These are phyloP conservation scores for Stigmatopora nigra DNA, from an alignment of 2,113 vertebrate genomes.

Conservation along the genomic window DNA sequence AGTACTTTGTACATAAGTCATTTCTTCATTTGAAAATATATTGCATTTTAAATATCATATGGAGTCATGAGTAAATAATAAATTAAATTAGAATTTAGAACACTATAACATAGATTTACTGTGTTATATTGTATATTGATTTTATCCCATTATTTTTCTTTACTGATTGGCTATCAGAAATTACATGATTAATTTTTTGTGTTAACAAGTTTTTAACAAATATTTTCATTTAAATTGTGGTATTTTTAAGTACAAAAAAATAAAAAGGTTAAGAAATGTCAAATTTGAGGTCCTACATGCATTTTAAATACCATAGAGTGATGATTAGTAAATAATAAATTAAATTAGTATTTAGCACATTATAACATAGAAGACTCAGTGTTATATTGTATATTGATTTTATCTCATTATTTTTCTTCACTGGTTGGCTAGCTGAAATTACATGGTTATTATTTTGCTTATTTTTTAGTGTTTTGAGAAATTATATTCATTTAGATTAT, in stretches of 20 bases:
- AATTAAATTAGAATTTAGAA: background rate
- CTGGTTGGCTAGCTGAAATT: background rate
- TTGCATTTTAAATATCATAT: background rate
- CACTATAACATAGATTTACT: background rate
- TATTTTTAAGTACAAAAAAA: too few relatives aligned
- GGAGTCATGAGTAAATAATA: background rate
- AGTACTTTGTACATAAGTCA: background rate
- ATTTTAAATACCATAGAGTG: too few relatives aligned
- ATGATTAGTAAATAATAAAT: background rate
- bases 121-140: background rate
- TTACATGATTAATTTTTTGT: background rate
- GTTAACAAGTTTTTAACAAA: too few relatives aligned
- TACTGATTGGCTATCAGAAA: background rate
- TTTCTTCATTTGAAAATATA: background rate
- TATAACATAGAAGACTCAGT: background rate
- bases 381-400: background rate
- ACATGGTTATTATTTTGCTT: background rate
- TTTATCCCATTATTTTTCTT: background rate
- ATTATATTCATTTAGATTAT: too few relatives aligned
- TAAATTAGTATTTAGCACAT: background rate
- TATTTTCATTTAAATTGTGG: too few relatives aligned
- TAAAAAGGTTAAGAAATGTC: too few relatives aligned
- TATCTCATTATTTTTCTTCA: background rate
- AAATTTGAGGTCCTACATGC: too few relatives aligned
- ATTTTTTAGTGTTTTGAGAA: too few relatives aligned